Evolutionary conservation across 2,113 vertebrate genomes (phyloP), one percentile per base, ranked within the genome.

Genomic region (Mola mola): DNA sequence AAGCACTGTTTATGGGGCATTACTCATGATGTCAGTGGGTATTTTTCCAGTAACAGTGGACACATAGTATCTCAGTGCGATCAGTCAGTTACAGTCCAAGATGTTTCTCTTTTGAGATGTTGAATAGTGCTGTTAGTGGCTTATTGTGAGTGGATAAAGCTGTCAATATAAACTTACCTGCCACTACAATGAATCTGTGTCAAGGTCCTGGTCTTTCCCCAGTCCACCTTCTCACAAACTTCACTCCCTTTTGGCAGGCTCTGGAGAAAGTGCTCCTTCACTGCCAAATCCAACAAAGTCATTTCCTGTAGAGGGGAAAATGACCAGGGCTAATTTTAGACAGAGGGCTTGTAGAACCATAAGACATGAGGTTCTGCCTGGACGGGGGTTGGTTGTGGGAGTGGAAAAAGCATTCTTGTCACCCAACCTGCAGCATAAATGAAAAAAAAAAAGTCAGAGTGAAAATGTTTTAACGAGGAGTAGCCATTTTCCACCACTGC

Each of bases 221-320:
- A 25, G 29, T 56, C 61, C 33, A 50, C 50, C 33, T 50, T 49
- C 60, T 50, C 61, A 31, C 38, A 57, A 52, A 58, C 47, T 33
- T 49, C n/a, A n/a, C 71, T 47, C 69, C 52, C 66, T 44, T 55
- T 68, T 58, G 55, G 68, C 60, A 43, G 79, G 69, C 76, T 72
- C 78, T 72, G 78, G 79, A 87, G 83, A 88, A 90, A 88, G 86
- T 84, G 71, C 79, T 75, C 86, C 79, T 74, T 88, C 79, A 81
- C 78, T 86, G 90, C 91, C 90, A 92, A 90, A 68, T 86, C 72
- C 90, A 88, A 91, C 90, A 90, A 84, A 88, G 81, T 82, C 62
- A 87, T 87, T 92, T 92, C 87, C 91, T 90, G 84, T 75, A 42
- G 72, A 63, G 82, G 84, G 69, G 75, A 82, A 83, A 86, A 78